These are phyloP conservation scores for Shargacucullia verbasci DNA, from an alignment of 2,888 invertebrate species.

Conservation along the genomic window DNA sequence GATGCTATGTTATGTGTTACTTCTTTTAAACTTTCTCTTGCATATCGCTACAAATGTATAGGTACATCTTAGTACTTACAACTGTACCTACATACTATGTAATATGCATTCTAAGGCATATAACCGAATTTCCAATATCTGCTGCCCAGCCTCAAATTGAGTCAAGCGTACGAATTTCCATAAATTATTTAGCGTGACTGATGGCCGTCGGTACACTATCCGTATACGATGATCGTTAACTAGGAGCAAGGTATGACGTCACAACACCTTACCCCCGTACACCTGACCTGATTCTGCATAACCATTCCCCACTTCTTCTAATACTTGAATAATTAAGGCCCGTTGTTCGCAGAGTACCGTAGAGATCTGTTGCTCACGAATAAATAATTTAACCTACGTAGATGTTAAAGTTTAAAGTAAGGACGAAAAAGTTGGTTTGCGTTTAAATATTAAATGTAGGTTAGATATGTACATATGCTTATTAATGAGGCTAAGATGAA, in stretches of 20 bases:
- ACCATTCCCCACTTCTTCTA: conserved; percentile 50
- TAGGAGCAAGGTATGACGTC: conserved; percentile 28
- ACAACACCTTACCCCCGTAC: conserved; percentile 31
- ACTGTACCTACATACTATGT: no score
- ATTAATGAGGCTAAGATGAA: no score
- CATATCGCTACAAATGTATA: no score
- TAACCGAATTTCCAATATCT: conserved; percentile 13
- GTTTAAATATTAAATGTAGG: conserved; percentile 29
- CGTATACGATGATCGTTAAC: conserved; percentile 28
- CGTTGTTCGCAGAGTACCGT: conserved; percentile 54
- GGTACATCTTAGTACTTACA: no score
- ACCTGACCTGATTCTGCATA: conserved; percentile 54
- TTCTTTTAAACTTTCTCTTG: no score
- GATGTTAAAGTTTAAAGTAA: conserved; percentile 44
- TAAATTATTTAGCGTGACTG: conserved; percentile 26
- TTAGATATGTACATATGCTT: conserved; percentile 10
- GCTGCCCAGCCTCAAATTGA: conserved; percentile 9
- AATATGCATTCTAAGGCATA: neutral
- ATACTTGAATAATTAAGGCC: conserved; percentile 56
- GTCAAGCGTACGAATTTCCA: conserved; percentile 26
- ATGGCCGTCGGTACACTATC: conserved; percentile 17
- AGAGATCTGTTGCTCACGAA: conserved; percentile 44
- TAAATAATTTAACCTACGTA: conserved; percentile 46
- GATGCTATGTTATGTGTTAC: no score
- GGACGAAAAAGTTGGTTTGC: conserved; percentile 28